These are phyloP conservation scores for Campoplex capitator DNA, from an alignment of 2,888 invertebrate species.

Conservation along the genomic window DNA sequence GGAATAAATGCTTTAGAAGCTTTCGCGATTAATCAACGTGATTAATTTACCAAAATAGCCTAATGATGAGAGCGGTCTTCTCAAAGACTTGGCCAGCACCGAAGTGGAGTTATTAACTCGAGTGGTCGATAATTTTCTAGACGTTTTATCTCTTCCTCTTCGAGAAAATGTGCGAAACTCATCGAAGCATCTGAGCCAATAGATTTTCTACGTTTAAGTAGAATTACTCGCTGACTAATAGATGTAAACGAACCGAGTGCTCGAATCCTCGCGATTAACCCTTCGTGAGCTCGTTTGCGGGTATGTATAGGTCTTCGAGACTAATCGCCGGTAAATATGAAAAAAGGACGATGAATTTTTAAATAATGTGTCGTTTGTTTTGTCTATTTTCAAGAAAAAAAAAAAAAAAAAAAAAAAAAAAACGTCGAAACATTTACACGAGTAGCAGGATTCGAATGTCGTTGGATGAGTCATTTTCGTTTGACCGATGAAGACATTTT, in stretches of 20 bases:
- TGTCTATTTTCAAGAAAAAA: background rate
- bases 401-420: background rate
- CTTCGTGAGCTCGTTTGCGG: background rate
- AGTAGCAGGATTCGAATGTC: background rate
- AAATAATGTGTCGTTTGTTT: too few relatives aligned
- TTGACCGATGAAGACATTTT: background rate
- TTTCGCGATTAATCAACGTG: slow-evolving; percentile 9
- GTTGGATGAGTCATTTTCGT: background rate
- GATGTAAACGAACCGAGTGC: slow-evolving; percentile 9
- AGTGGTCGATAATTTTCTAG: slow-evolving; percentile 9
- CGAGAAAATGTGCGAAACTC: background rate
- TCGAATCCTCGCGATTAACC: slow-evolving; percentile 7
- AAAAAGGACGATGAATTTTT: background rate
- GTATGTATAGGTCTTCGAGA: background rate
- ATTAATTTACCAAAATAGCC: slow-evolving; percentile 10
- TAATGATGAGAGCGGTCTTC: slow-evolving; percentile 6
- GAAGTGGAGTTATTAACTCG: slow-evolving; percentile 12
- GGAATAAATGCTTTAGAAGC: slow-evolving; percentile 12
- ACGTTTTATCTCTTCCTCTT: background rate
- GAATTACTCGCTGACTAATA: background rate
- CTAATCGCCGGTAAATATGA: background rate
- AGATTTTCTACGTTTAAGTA: background rate
- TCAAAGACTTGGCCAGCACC: background rate
- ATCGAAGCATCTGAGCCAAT: slow-evolving; percentile 1
- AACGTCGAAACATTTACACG: background rate